Evolutionary conservation across 2,113 vertebrate species (phyloP).

Genomic region (Marmota flaviventris): DNA sequence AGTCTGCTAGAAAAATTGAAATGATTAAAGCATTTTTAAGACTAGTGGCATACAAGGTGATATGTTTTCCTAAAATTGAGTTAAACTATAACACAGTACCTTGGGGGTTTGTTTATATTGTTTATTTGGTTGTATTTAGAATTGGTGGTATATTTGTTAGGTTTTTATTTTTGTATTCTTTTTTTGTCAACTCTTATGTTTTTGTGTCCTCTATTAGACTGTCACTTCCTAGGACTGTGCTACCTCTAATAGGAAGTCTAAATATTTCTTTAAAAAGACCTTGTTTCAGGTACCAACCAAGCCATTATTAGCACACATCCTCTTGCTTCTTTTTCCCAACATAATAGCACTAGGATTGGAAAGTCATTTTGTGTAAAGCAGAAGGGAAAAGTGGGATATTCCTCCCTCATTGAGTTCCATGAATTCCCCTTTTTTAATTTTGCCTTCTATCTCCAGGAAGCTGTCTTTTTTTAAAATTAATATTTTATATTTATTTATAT

Average conservation of each 20-base stretch:
- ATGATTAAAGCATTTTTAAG: neutral
- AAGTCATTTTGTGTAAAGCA: neutral
- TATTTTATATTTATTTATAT: too few species aligned
- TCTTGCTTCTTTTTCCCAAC: neutral
- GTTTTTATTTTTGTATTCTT: neutral
- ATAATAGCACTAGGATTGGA: neutral
- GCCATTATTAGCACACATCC: constrained; percentile 1
- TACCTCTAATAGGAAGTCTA: constrained; percentile 28
- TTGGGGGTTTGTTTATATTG: neutral
- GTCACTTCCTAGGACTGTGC: neutral
- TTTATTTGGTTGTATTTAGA: neutral
- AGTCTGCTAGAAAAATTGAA: constrained; percentile 10
- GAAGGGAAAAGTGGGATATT: neutral
- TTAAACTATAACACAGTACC: neutral
- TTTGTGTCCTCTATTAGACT: constrained; percentile 3
- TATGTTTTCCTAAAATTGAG: neutral
- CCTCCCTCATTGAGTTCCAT: neutral
- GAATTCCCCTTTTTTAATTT: constrained; percentile 17
- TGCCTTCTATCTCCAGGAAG: neutral
- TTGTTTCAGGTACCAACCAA: constrained; percentile 2
- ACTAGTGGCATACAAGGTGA: neutral
- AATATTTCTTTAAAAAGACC: constrained; percentile 60
- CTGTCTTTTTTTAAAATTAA: neutral
- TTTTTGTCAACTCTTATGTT: constrained; percentile 5
- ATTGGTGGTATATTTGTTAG: neutral